Evolutionary conservation across 1,140 invertebrate species (phyloP), one percentile per base, ranked within the genome.

Genomic region (Macrobrachium rosenbergii): DNA sequence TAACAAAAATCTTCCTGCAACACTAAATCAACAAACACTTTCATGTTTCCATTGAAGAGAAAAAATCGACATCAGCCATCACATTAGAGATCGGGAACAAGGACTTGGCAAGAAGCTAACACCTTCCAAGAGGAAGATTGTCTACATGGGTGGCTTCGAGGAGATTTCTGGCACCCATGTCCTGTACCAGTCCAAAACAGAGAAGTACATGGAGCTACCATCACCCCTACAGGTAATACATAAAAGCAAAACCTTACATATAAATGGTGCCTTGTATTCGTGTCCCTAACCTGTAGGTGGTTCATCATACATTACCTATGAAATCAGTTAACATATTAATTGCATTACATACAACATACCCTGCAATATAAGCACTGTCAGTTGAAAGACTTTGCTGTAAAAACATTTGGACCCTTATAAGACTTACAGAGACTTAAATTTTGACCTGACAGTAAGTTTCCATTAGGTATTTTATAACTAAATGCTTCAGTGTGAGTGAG

Each of bases 111-210:
- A 93, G 62, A 91, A 93, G 8, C 92, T 93, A 89, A 91, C 94
- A 37, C 92, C 93, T 17, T 93, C 94, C 64, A 93, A 94, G 83
- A 94, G 94, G 69, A 93, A 93, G 78, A 92, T 94, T 19, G 91
- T 95, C 8, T 91, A 94, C 67, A 94, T 94, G 0, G 94, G 95
- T 72, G 93, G 94, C 58, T 92, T 95, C 8, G 94, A 94, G 89
- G 94, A 95, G 85, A 93, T 93, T 19, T 92, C 95, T 11, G 92
- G 93, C 43, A 91, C 91, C 5, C 92, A 93, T 76, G 91, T 94
- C 2, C 88, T 88, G 45, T 92, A 91, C 84, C 87, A 89, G 37
- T 90, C 87, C 14, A 87, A 89, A 19, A 82, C 79, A 8, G 63
- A 90, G 76, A 69, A 88, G 76, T 89, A 83, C 91, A 92, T 86